Percentiles rank a stretch among this genome's conserved stretches.
Evolutionary conservation across 1,140 invertebrate genomes (phyloP).

Genomic region (Drosophila tani): DNA sequence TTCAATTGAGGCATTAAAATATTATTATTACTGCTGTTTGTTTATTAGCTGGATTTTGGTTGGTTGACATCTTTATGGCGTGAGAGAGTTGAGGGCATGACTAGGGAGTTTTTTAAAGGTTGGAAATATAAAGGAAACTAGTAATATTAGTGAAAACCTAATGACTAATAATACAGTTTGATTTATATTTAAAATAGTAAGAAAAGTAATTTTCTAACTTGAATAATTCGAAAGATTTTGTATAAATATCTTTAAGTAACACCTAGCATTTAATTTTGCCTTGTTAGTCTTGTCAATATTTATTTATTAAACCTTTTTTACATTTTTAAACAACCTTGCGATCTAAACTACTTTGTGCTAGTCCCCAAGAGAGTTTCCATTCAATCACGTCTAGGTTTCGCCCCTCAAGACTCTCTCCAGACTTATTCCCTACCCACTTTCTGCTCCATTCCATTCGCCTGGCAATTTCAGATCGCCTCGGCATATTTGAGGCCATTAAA

Average conservation of each 20-base stretch:
- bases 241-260: background rate
- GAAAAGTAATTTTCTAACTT: too few species aligned
- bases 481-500: slow-evolving; percentile 73
- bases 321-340: too few species aligned
- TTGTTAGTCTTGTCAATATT: background rate
- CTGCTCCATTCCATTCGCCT: slow-evolving; percentile 4
- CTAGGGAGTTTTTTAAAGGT: background rate
- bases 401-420: background rate
- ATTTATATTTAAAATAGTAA: too few species aligned
- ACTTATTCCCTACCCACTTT: background rate
- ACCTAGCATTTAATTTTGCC: background rate
- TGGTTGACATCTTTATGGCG: slow-evolving; percentile 56
- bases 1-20: slow-evolving; percentile 70
- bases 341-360: background rate
- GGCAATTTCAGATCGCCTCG: slow-evolving; percentile 26
- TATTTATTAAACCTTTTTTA: background rate
- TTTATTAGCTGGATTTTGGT: slow-evolving; percentile 36
- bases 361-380: background rate
- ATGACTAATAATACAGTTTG: background rate
- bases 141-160: background rate
- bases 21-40: slow-evolving; percentile 56
- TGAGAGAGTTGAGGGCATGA: slow-evolving; percentile 49
- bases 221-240: too few species aligned
- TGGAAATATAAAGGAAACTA: background rate
- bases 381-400: background rate